Base-by-base conservation (phyloP, 23 tunicate species). In the Styela plicata region DNA sequence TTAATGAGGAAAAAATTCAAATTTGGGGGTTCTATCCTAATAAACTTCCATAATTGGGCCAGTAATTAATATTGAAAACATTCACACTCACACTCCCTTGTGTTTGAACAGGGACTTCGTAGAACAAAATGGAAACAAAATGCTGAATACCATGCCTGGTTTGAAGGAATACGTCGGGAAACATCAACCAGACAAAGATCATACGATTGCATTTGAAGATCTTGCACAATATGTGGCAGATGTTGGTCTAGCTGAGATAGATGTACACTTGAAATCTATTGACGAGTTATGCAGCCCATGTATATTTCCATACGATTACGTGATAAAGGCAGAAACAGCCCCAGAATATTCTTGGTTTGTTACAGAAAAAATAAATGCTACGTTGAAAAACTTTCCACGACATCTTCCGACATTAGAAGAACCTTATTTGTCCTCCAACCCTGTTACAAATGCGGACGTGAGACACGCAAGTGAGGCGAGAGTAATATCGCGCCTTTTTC, bases 151-250 rank as follows among this genome's bases (percentile, higher is more conserved):
- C 31, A 83, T 83, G 86, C 86, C 86, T 3, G 86, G 62, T 31
- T 69, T 83, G 27, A 44, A 37, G 29, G 61, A 73, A 7, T 83
- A 83, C 30, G 80, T 83, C 36, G 64, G 64, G 53, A 32, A 16
- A 35, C 73, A 31, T 17, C 86, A 70, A 19, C 86, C 86, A 2
- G 86, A 83, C 30, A 62, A 57, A 33, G 73, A 83, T 74, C 86
- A 83, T 79, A 71, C 73, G 27, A 83, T 83, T 2, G 65, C 86
- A 35, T 83, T 83, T 69, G 86, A 83, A 32, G 86, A 83, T 34
- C 73, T 83, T 16, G 80, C 61, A 17, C 86, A 74, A 44, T 83
- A 83, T 27, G 69, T 83, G 61, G 86, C 86, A 2, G 86, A 83
- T 34, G 37, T 69, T 22, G 86, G 86, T 5, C 23, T 83, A 20